phyloP scores from a whole-genome alignment of 2,888 invertebrate genomes.

The Lamproptera curius region DNA sequence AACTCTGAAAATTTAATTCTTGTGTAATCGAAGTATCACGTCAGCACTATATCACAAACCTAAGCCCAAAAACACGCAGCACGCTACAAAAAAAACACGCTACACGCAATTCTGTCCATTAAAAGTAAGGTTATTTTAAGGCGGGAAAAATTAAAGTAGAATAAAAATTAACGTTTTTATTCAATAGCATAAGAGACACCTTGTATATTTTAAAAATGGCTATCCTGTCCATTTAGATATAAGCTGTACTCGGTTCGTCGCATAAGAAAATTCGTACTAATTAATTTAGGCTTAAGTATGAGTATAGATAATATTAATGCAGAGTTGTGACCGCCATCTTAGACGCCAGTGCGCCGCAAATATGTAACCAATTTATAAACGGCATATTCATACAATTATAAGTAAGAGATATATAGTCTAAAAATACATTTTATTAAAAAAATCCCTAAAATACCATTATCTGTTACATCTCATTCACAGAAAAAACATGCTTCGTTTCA shows the following conservation, averaged over 20 bases:
- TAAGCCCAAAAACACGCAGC: constrained; percentile 36
- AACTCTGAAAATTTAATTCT: constrained; percentile 6
- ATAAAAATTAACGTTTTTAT: constrained; percentile 44
- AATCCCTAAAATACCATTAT: no score
- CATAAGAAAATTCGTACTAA: constrained; percentile 26
- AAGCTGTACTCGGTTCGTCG: constrained; percentile 39
- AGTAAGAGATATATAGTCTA: no score
- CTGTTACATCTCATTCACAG: no score
- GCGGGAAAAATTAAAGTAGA: constrained; percentile 51
- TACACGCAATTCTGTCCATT: constrained; percentile 77
- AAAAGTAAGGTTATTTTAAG: constrained; percentile 56
- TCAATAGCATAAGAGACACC: constrained; percentile 51
- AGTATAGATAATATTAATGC: constrained; percentile 3
- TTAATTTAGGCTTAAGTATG: constrained; percentile 18
- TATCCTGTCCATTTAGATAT: constrained; percentile 55
- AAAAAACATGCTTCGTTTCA: constrained; percentile 3
- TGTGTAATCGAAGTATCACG: constrained; percentile 5
- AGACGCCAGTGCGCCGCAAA: constrained; percentile 1
- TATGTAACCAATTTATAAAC: background rate
- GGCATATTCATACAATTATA: no score
- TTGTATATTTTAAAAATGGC: constrained; percentile 60
- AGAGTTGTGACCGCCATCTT: constrained; percentile 9
- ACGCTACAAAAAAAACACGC: constrained; percentile 54
- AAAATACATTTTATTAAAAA: no score
- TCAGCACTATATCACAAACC: constrained; percentile 14